A percentile compares a stretch with the other conserved stretches of the same genome.
Evolutionary conservation across 2,113 vertebrate genomes (phyloP).

Genomic region (Theristicus caerulescens): DNA sequence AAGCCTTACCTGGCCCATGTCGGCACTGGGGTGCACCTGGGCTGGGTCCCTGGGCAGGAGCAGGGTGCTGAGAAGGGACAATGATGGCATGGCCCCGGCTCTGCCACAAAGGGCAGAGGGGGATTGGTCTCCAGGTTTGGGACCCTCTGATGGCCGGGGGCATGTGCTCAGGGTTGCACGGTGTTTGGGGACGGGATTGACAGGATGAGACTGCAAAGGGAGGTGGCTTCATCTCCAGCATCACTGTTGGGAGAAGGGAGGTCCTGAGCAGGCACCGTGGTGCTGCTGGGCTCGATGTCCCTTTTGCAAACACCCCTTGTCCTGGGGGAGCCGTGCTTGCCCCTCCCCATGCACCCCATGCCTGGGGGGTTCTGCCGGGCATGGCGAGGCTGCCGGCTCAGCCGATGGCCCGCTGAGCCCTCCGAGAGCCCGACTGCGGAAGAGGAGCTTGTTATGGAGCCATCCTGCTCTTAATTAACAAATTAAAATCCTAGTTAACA

Average conservation of each 20-base stretch:
- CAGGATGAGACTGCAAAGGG: not conserved
- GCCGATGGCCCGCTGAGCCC: not conserved
- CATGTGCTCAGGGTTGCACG: rapidly evolving
- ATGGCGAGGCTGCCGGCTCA: not conserved
- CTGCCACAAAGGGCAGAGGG: rapidly evolving
- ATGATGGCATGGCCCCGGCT: rapidly evolving
- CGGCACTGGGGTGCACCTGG: rapidly evolving
- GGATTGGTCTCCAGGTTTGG: not conserved
- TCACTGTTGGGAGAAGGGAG: not conserved
- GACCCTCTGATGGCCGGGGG: rapidly evolving
- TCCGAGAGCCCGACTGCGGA: not conserved
- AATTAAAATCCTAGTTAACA: conserved; percentile 80
- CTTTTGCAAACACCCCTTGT: not conserved
- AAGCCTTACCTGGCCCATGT: not conserved
- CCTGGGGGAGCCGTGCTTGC: rapidly evolving
- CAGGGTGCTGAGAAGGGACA: not conserved
- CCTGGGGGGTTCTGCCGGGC: not conserved
- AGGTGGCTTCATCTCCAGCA: not conserved
- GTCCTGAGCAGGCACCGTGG: not conserved
- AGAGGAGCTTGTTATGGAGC: conserved; percentile 62
- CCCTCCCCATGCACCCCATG: not conserved
- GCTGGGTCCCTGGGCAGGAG: not conserved
- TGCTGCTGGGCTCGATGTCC: not conserved
- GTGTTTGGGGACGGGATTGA: not conserved
- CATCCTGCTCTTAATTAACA: conserved; percentile 78